phyloP scores from a whole-genome alignment of 2,888 invertebrate genomes.

The Dasysyrphus tricinctus region DNA sequence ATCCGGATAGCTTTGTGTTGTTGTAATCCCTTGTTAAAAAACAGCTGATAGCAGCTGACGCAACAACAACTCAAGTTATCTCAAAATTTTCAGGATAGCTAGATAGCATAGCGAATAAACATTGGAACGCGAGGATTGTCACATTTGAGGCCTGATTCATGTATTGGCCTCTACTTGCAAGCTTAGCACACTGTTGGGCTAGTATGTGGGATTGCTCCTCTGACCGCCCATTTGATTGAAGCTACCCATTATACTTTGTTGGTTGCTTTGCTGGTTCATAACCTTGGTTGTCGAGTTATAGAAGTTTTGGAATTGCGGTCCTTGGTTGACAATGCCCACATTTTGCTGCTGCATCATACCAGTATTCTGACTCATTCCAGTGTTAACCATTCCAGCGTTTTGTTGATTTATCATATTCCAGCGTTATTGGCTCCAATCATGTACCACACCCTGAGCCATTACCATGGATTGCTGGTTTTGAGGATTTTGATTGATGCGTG shows the following conservation, averaged over 20 bases:
- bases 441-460: slow-evolving; percentile 79
- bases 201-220: slow-evolving; percentile 81
- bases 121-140: too few relatives aligned
- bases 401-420: slow-evolving; percentile 77
- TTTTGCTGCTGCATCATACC: slow-evolving; percentile 81
- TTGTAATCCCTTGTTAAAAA: too few relatives aligned
- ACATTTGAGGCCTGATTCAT: slow-evolving; percentile 90
- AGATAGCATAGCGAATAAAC: too few relatives aligned
- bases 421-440: slow-evolving; percentile 79
- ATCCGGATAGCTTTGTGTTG: too few relatives aligned
- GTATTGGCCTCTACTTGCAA: slow-evolving; percentile 82
- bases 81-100: too few relatives aligned
- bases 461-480: slow-evolving; percentile 80
- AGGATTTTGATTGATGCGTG: slow-evolving; percentile 79
- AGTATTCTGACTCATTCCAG: slow-evolving; percentile 75
- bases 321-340: slow-evolving; percentile 82
- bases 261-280: slow-evolving; percentile 82
- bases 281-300: slow-evolving; percentile 85
- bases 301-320: slow-evolving; percentile 85
- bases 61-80: too few relatives aligned
- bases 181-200: slow-evolving; percentile 80
- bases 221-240: slow-evolving; percentile 83
- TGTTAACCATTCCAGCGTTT: slow-evolving; percentile 78
- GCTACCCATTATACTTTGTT: slow-evolving; percentile 82
- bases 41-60: too few relatives aligned